Evolutionary conservation across 2,113 vertebrate species (phyloP).

Genomic region (Cinclus cinclus): DNA sequence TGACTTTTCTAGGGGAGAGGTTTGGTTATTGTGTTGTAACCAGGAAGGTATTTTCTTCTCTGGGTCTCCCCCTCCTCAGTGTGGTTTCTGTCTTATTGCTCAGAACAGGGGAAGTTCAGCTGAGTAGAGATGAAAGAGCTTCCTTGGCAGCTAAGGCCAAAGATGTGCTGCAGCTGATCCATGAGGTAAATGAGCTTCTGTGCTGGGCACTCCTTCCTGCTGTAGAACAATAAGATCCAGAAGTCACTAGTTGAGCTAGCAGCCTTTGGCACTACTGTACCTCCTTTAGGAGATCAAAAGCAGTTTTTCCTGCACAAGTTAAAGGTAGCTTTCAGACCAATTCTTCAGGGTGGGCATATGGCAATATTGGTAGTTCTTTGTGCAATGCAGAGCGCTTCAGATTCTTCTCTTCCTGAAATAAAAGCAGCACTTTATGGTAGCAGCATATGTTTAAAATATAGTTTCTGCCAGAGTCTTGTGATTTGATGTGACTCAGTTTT

Average conservation of each 20-base stretch:
- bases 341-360: not conserved
- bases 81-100: not conserved
- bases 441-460: not conserved
- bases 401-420: conserved; percentile 17
- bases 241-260: not conserved
- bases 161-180: conserved; percentile 10
- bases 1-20: not conserved
- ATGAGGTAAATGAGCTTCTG: conserved; percentile 22
- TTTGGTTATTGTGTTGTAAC: not conserved
- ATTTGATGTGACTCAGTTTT: conserved; percentile 30
- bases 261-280: conserved; percentile 29
- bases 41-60: not conserved
- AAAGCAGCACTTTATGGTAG: not conserved
- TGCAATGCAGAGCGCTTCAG: not conserved
- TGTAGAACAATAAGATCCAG: not conserved
- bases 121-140: not conserved
- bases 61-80: not conserved
- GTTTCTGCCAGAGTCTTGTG: not conserved
- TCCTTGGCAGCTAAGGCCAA: not conserved
- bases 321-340: not conserved
- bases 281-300: not conserved
- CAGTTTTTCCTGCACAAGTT: not conserved
- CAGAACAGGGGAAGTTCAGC: not conserved
- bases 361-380: not conserved
- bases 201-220: not conserved